Base-by-base conservation (phyloP, 1,140 invertebrate species). In the Contarinia nasturtii region DNA sequence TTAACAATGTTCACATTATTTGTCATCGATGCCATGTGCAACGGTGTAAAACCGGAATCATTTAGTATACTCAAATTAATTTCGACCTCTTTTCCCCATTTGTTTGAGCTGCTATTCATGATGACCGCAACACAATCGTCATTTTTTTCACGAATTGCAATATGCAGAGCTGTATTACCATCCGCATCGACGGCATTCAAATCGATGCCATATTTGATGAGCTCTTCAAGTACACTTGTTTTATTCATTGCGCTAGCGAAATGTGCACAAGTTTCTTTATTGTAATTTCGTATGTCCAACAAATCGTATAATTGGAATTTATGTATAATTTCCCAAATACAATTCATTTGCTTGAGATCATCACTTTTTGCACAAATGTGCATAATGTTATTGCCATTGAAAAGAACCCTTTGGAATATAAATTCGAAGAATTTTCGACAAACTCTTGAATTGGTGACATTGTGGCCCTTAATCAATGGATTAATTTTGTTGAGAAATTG, bases 11-110 rank as follows among this genome's bases (percentile, higher is more conserved):
- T 49, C 34, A 66, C 54, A 8, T 69, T 70, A 1, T 69, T 70
- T 48, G 61, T 61, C 49, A 69, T 57, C 4, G 66, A 58, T 8
- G 75, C 73, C 34, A 71, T 54, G 50, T 71, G 67, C 7, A 77
- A 50, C 1, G 73, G 55, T 18, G 70, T 69, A 54, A 69, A 59
- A 0, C 73, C 70, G 27, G 66, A 59, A 46, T 65, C 57, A 52
- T 67, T 68, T 27, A 54, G 56, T 0, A 58, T 46, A 38, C 63
- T 53, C 2, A 68, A 51, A 48, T 59, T 52, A 12, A 21, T 48
- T 46, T 7, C 50, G 18, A 22, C n/a, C 38, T 33, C 49, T 48
- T 42, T 46, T 21, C 27, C n/a, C 11, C 37, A 48, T 33, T 43
- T 50, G n/a, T 42, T 17, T 43, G 3, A 11, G 37, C 12, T 34